These are phyloP conservation scores for Andrena haemorrhoa DNA, from an alignment of 2,888 invertebrate genomes.

Conservation along the genomic window DNA sequence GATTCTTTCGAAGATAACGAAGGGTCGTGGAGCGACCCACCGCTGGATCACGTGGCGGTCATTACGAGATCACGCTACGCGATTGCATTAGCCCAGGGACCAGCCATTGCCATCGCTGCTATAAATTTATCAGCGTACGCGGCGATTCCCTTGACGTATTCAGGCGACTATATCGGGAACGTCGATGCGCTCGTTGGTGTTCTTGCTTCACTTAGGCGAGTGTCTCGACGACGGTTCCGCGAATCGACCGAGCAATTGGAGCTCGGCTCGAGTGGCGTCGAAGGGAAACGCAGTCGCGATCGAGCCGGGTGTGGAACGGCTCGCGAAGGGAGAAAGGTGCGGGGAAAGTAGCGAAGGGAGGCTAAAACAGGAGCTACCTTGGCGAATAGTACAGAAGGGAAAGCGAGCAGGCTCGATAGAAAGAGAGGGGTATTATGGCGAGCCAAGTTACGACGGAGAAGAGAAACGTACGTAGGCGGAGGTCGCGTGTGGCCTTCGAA, in stretches of 20 bases:
- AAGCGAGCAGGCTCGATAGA: not conserved
- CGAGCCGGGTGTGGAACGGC: slow-evolving; percentile 22
- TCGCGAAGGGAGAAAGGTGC: not conserved
- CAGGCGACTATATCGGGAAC: slow-evolving; percentile 46
- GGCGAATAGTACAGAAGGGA: slow-evolving; percentile 33
- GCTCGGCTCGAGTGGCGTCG: slow-evolving; percentile 17
- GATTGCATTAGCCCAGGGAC: slow-evolving; percentile 30
- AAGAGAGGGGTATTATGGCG: not conserved
- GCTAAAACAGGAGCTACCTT: slow-evolving; percentile 14
- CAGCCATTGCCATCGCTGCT: slow-evolving; percentile 12
- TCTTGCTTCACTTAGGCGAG: slow-evolving; percentile 28
- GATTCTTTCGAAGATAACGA: not conserved
- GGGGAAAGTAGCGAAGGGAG: not conserved
- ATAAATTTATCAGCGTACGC: slow-evolving; percentile 44
- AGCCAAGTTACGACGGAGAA: not conserved
- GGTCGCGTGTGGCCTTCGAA: slow-evolving; percentile 67
- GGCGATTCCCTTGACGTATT: slow-evolving; percentile 51
- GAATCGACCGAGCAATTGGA: slow-evolving; percentile 55
- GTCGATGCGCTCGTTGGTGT: slow-evolving; percentile 40
- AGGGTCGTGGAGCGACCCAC: not conserved
- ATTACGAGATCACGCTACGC: slow-evolving; percentile 25
- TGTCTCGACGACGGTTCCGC: slow-evolving; percentile 29
- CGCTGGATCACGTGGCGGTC: slow-evolving; percentile 8
- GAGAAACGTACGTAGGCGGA: slow-evolving; percentile 18
- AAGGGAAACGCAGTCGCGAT: slow-evolving; percentile 20